Conservation (phyloP, 2,113 vertebrate species). For the Cinclus mexicanus region DNA sequence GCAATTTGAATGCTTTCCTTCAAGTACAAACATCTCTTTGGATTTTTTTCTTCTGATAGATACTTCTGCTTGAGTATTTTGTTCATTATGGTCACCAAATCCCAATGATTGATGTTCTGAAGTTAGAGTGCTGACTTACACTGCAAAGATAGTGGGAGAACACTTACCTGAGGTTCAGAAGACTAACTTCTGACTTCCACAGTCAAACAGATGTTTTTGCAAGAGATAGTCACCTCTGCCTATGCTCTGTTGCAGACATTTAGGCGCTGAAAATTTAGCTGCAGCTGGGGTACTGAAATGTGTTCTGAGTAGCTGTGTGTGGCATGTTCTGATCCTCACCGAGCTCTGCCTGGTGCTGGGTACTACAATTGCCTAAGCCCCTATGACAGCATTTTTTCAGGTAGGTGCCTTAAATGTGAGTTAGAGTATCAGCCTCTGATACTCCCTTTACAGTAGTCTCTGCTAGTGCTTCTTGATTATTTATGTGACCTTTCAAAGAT, state of each 20-base stretch:
- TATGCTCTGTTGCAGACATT: background rate
- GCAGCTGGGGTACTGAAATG: background rate
- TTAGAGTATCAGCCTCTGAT: background rate
- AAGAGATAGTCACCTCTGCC: background rate
- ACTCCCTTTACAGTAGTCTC: background rate
- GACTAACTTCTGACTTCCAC: background rate
- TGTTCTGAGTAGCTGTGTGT: background rate
- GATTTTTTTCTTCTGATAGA: background rate
- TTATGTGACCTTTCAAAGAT: background rate
- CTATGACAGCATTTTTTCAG: background rate
- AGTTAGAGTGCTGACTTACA: background rate
- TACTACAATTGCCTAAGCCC: background rate
- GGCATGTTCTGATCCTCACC: background rate
- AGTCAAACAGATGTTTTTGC: background rate
- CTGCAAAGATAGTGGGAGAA: background rate
- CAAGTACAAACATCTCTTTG: background rate
- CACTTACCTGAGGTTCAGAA: background rate
- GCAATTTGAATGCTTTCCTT: slow-evolving; percentile 26
- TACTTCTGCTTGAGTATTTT: background rate
- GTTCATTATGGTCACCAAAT: background rate
- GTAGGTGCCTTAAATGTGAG: background rate
- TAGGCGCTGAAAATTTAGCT: background rate
- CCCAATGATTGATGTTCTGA: background rate
- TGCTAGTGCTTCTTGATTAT: background rate
- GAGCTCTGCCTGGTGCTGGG: background rate